Evolutionary conservation across 2,888 invertebrate genomes (phyloP).

Genomic region (Eupeodes latifasciatus): DNA sequence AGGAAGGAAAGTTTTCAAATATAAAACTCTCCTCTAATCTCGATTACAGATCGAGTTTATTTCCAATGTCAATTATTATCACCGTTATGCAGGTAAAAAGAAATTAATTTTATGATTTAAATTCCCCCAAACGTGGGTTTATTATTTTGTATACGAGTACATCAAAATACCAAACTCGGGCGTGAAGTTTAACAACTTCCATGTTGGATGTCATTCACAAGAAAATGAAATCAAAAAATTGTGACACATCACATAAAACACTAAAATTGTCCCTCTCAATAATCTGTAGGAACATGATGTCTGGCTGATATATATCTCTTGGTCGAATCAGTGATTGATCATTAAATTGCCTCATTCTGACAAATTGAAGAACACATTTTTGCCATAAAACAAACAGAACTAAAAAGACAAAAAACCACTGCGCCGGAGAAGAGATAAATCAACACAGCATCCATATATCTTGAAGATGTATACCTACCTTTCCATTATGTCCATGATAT

Average conservation of each 20-base stretch:
- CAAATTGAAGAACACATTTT: conserved; percentile 75
- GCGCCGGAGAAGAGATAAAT: conserved; percentile 48
- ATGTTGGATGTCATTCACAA: conserved; percentile 3
- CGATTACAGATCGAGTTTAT: conserved; percentile 36
- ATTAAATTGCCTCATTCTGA: conserved; percentile 74
- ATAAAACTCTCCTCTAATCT: not conserved
- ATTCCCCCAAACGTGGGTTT: conserved; percentile 13
- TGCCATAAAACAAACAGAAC: conserved; percentile 66
- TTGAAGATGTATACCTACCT: conserved; percentile 29
- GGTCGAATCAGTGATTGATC: conserved; percentile 75
- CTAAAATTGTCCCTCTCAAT: conserved; percentile 51
- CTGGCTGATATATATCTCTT: conserved; percentile 59
- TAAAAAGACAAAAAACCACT: conserved; percentile 21
- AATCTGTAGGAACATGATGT: conserved; percentile 54
- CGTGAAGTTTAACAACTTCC: conserved; percentile 41
- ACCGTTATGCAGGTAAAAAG: not conserved
- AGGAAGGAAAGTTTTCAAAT: conserved; percentile 29
- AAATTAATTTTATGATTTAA: conserved; percentile 57
- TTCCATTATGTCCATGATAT: not conserved
- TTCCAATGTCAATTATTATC: conserved; percentile 29
- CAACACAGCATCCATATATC: conserved; percentile 44
- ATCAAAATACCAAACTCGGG: conserved; percentile 24
- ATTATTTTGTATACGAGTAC: not conserved
- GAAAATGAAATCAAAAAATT: not conserved
- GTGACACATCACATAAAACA: conserved; percentile 26